Evolutionary conservation across 2,797 vertebrate genomes (phyloP).

Genomic region (Macropus fuliginosus): DNA sequence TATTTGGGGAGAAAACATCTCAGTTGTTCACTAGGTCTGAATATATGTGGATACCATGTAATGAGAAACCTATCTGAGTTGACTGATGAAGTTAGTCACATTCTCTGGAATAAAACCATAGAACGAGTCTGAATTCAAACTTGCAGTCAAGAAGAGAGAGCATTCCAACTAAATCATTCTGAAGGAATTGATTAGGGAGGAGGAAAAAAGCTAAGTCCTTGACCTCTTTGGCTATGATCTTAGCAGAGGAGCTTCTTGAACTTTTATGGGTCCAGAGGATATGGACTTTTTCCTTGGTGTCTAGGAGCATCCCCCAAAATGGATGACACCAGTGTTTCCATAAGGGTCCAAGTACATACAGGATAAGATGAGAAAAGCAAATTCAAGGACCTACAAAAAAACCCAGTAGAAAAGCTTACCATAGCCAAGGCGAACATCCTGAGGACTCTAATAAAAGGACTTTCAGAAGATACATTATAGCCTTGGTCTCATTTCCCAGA

Average conservation of each 20-base stretch:
- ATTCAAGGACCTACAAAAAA: background rate
- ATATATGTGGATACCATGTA: background rate
- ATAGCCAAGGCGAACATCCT: background rate
- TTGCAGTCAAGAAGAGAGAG: background rate
- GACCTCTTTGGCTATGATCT: background rate
- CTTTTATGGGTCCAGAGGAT: background rate
- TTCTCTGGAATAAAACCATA: background rate
- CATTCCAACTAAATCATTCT: background rate
- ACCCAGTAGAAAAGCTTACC: background rate
- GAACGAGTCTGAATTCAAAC: background rate
- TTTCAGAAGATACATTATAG: background rate
- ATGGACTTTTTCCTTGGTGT: background rate
- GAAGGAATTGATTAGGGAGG: background rate
- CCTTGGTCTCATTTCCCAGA: background rate
- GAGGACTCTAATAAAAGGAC: background rate
- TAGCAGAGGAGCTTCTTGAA: background rate
- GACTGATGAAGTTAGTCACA: background rate
- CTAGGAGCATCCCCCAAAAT: background rate
- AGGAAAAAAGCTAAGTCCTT: background rate
- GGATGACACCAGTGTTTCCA: background rate
- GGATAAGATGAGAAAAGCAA: background rate
- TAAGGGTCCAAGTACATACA: background rate
- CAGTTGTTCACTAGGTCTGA: background rate
- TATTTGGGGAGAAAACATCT: background rate
- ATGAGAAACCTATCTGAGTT: background rate